Base-by-base conservation (phyloP, 2,113 vertebrate species). In the Oenanthe oenanthe region DNA sequence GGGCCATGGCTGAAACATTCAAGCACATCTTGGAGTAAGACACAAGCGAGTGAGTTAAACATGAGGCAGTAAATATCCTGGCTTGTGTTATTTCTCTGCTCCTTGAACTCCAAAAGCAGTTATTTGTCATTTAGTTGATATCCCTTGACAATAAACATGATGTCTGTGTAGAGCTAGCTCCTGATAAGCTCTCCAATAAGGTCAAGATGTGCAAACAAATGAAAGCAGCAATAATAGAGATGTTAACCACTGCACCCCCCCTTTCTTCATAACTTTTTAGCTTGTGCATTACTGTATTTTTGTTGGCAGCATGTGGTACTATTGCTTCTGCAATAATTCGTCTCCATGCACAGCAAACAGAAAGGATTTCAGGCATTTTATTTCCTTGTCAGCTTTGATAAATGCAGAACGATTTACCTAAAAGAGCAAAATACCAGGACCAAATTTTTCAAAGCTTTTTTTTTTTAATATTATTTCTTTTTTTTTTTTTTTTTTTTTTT, bases 321-420 rank as follows among this genome's bases (percentile, higher is more conserved):
- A 47, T 84, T 83, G 42, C 91, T 95, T 88, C 81, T 96, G 79
- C 72, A 92, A 95, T 96, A 94, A 96, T 95, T 93, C 3, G 20
- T 91, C 80, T 95, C 95, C 80, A 91, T 91, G 65, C 60, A 71
- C 85, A 90, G 58, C 79, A 84, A 96, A 94, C 94, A 88, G 86
- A 96, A 97, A 96, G 88, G 66, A 93, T 97, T 95, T 95, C 74
- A 96, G 84, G 77, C 95, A 95, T 97, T 98, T 98, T 96, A 95
- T 98, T 97, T 97, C 95, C 85, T 91, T 96, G 97, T 97, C 96
- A 95, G 42, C 79, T 95, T 89, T 91, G 92, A 97, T 98, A 96
- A 97, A 95, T 74, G 96, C 71, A 96, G 96, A 97, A 95, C 21
- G 5, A 96, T 97, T 97, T 93, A 92, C 90, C 93, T 85, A 96